Evolutionary conservation across 2,113 vertebrate species (phyloP), one percentile per base, ranked within the genome.

Genomic region (Mesoclemmys tuberculata): DNA sequence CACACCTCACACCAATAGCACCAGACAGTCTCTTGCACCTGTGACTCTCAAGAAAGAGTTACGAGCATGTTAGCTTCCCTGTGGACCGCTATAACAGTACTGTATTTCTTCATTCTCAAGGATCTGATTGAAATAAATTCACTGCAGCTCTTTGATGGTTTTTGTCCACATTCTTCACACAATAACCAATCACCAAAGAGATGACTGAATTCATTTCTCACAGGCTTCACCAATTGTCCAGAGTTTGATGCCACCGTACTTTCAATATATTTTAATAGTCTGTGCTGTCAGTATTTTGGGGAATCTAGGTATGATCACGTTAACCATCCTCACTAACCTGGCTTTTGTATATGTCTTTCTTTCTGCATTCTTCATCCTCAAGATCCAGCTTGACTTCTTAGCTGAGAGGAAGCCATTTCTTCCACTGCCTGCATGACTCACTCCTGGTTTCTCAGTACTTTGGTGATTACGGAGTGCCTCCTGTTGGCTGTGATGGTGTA

Each of bases 261-360:
- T 46, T 44, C 18, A 6, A n/a, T 58, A 2, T 83, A 94, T 52
- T 27, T 13, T 90, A 14, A 8, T 54, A 9, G 14, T 85, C 46
- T 90, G 71, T 18, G 8, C 2, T 38, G 52, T 83, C 44, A 84
- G 13, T 10, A 8, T 87, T 19, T 94, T 49, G 86, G 83, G 44
- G n/a, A 94, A 94, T 48, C 80, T 96, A 7, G 64, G 82, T 10
- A 89, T 93, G 74, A 87, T 87, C 16, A 2, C 87, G 85, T 94
- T 80, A 81, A 16, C 51, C 77, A 87, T 44, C 46, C 82, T 94
- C 61, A 84, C 74, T 48, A 96, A 88, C 9, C 61, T 97, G 46
- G 89, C 92, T n/a, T 64, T 96, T 55, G 51, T 92, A 68, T 94
- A 95, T 58, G 77, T 90, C n/a, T 96, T 87, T 51, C 93, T 82